Base-by-base conservation (phyloP, 2,888 invertebrate genomes). In the Cheilosia vernalis region DNA sequence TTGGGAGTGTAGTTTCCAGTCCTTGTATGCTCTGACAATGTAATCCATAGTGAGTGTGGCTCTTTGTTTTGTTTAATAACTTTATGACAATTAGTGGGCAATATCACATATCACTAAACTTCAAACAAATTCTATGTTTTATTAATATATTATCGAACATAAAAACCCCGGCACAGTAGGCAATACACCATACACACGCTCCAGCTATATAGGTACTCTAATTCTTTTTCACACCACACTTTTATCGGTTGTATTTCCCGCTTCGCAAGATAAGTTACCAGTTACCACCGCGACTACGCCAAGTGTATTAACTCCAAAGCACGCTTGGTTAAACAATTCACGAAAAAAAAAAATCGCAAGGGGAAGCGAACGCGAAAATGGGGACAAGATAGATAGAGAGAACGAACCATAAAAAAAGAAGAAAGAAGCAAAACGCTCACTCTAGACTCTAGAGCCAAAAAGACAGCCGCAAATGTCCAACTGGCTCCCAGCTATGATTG, bases 1-100 rank as follows among this genome's bases (percentile, higher is more conserved):
- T 90, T 92, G 91, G 76, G 92, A 91, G 80, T 92, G 91, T 88
- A 92, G 88, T 88, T 91, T 91, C 92, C 92, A 92, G 88, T 92
- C 92, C 89, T 91, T 92, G 88, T 92, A 92, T 49, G 91, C 90
- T 88, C 91, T 92, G 73, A 92, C 91, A 87, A 92, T 89, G 83
- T 91, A 92, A 91, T 92, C 92, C 92, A 92, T 92, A 89, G 88
- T 89, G 47, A 58, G 76, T 73, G 27, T 9, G 24, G 33, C 87
- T 37, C 37, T 58, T 24, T 72, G 64, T 30, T 30, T 30, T 30
- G 7, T 7, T 33, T 10, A 37, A 13, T 37, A 0, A 58, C 55
- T 47, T 49, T 27, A 58, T 55, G 49, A 73, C 61, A 67, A 44
- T 63, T 19, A 33, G 21, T 49, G 40, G 42, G 37, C 42, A 67